Percentiles rank a stretch among this genome's conserved stretches.
phyloP scores from a whole-genome alignment of 2,888 invertebrate genomes.

The Papilio elwesi region DNA sequence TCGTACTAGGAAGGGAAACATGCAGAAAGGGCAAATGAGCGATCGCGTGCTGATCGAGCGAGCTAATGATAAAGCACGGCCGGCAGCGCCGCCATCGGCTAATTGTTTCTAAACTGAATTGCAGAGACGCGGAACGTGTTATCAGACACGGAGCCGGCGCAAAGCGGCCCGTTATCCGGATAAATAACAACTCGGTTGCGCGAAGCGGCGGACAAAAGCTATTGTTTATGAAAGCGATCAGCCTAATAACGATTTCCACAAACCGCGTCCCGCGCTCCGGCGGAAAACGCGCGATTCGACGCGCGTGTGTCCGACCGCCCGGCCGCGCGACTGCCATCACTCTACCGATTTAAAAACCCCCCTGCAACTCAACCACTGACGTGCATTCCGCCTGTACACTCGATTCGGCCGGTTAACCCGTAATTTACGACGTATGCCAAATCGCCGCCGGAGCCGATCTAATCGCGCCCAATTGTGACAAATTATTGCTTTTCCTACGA shows the following conservation, averaged over 20 bases:
- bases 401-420: constrained; percentile 66
- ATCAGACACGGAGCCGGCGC: constrained; percentile 62
- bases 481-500: constrained; percentile 82
- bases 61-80: constrained; percentile 55
- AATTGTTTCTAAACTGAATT: constrained; percentile 55
- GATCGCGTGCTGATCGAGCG: constrained; percentile 43
- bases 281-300: constrained; percentile 82
- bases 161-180: constrained; percentile 68
- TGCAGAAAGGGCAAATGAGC: constrained; percentile 24
- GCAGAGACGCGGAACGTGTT: constrained; percentile 58
- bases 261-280: constrained; percentile 66
- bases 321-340: constrained; percentile 71
- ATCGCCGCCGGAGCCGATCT: constrained; percentile 80
- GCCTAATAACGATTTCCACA: constrained; percentile 83
- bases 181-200: constrained; percentile 71
- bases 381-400: constrained; percentile 59
- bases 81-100: constrained; percentile 38
- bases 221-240: constrained; percentile 84
- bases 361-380: constrained; percentile 46
- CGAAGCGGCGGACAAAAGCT: constrained; percentile 77
- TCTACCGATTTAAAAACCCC: constrained; percentile 59
- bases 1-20: constrained; percentile 22
- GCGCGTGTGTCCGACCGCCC: constrained; percentile 76
- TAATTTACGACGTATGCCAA: constrained; percentile 83
- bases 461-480: constrained; percentile 83